Conservation (phyloP, 1,140 invertebrate genomes). For the Vanessa tameamea region DNA sequence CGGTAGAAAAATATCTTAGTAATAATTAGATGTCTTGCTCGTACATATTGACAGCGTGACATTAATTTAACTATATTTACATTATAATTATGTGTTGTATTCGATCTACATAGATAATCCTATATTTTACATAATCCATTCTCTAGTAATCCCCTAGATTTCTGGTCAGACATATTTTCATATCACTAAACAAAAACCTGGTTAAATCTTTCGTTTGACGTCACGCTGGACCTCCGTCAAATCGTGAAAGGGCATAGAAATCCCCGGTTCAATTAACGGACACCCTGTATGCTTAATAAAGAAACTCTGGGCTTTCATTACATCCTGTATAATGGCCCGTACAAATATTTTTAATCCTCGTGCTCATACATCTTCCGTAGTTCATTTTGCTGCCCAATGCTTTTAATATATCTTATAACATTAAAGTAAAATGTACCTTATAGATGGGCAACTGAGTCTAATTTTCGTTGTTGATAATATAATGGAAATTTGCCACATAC, state of each 20-base stretch:
- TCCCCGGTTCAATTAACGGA: conserved; percentile 68
- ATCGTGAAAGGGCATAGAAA: conserved; percentile 65
- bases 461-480: conserved; percentile 27
- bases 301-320: conserved; percentile 72
- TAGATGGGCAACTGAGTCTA: neutral
- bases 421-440: conserved; percentile 41
- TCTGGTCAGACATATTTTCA: conserved; percentile 11
- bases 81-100: no score
- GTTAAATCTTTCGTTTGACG: conserved; percentile 47
- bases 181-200: conserved; percentile 47
- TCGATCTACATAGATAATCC: neutral
- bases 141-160: conserved; percentile 7
- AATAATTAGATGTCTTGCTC: no score
- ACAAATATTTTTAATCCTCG: conserved; percentile 79
- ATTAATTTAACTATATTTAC: no score
- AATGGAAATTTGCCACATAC: conserved; percentile 29
- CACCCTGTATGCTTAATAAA: conserved; percentile 75
- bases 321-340: conserved; percentile 76
- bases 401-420: conserved; percentile 60
- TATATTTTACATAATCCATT: conserved; percentile 21
- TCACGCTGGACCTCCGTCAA: conserved; percentile 64
- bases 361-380: conserved; percentile 77
- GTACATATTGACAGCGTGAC: no score
- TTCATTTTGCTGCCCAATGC: conserved; percentile 73
- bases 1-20: no score